Conservation (phyloP, 64 coral and sea anemone genomes). For the Stichodactyla mertensii region DNA sequence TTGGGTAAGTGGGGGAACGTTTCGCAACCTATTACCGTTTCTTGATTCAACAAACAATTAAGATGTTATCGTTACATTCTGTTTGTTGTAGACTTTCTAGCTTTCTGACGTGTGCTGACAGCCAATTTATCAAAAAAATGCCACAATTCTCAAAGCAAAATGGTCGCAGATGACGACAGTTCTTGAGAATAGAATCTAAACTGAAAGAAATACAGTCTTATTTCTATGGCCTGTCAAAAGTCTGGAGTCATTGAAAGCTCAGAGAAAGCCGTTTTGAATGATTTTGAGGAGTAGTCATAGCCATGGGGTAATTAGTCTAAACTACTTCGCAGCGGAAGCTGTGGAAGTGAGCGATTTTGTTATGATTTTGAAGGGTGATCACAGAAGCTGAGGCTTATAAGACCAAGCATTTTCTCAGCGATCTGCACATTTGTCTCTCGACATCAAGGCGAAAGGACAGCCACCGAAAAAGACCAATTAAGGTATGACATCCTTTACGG, state of each 20-base stretch:
- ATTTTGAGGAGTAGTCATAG: background rate
- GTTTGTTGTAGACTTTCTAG: background rate
- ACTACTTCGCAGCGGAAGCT: constrained; percentile 5
- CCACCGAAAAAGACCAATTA: background rate
- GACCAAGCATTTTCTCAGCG: background rate
- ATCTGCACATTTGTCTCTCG: background rate
- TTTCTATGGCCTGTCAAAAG: background rate
- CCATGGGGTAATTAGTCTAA: constrained; percentile 9
- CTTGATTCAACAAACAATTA: background rate
- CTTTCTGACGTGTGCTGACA: background rate
- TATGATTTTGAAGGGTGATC: background rate
- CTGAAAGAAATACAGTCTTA: background rate
- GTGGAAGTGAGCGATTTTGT: background rate
- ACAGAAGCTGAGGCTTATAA: background rate
- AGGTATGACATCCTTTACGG: background rate
- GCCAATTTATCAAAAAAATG: background rate
- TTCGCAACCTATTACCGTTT: constrained; percentile 7
- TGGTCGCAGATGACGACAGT: background rate
- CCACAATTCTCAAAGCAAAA: background rate
- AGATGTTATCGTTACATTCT: background rate
- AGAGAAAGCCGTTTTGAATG: background rate
- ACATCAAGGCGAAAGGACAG: background rate
- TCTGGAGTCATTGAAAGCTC: background rate
- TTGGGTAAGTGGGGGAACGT: background rate
- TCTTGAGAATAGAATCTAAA: background rate